Evolutionary conservation across 2,113 vertebrate genomes (phyloP).

Genomic region (Macrotus californicus): DNA sequence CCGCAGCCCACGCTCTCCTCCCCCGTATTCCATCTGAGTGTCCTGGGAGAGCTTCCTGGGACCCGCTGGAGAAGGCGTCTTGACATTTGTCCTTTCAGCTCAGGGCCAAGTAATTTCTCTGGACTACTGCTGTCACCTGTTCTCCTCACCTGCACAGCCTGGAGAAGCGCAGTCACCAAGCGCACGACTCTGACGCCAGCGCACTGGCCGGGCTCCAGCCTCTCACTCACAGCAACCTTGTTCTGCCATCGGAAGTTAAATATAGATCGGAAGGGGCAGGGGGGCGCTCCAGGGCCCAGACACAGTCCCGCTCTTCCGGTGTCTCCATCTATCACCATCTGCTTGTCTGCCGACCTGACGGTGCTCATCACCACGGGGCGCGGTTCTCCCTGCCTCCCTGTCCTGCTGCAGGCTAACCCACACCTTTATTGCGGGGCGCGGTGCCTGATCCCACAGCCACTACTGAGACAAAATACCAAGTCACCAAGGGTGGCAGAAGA

Average conservation of each 20-base stretch:
- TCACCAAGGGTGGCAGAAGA: not conserved
- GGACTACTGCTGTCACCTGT: not conserved
- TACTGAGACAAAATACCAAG: not conserved
- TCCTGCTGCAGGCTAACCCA: not conserved
- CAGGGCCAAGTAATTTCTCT: not conserved
- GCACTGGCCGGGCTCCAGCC: not conserved
- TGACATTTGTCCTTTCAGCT: not conserved
- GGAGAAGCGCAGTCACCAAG: not conserved
- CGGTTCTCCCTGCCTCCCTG: accelerated
- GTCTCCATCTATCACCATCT: slow-evolving; percentile 18
- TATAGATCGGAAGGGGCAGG: slow-evolving; percentile 17
- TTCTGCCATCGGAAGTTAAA: slow-evolving; percentile 40
- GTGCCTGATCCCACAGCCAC: not conserved
- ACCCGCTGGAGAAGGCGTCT: not conserved
- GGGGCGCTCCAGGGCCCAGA: not conserved
- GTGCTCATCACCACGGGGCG: not conserved
- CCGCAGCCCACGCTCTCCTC: accelerated
- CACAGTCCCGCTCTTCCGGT: not conserved
- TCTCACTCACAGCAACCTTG: slow-evolving; percentile 15
- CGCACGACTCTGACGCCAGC: not conserved
- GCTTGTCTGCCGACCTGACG: not conserved
- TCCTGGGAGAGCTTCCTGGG: not conserved
- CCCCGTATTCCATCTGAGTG: not conserved
- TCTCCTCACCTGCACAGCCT: not conserved
- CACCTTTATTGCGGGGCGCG: not conserved